Conservation (phyloP, 2,113 vertebrate species). For the Varanus komodoensis region DNA sequence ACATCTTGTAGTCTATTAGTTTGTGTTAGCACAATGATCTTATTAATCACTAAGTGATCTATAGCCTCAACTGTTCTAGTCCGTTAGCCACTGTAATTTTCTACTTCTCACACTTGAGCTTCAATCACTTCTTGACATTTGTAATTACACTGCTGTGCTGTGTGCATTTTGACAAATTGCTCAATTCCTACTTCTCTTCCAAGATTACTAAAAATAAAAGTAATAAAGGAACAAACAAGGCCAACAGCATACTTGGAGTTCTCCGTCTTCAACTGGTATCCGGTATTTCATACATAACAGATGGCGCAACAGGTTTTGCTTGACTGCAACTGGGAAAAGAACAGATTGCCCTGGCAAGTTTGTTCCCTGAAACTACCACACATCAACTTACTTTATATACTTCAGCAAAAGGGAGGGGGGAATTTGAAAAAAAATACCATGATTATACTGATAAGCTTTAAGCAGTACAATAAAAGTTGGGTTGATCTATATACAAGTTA, state of each 20-base stretch:
- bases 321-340: conserved; percentile 68
- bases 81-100: too few relatives aligned
- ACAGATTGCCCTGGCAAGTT: conserved; percentile 73
- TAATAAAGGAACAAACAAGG: conserved; percentile 8
- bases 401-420: conserved; percentile 42
- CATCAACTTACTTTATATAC: conserved; percentile 19
- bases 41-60: too few relatives aligned
- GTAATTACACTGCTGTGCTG: background rate
- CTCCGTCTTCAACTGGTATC: conserved; percentile 34
- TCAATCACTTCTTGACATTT: conserved; percentile 8
- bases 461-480: conserved; percentile 45
- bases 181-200: background rate
- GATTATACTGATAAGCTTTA: conserved; percentile 49
- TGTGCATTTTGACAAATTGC: background rate
- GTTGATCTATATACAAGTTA: conserved; percentile 22
- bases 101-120: background rate
- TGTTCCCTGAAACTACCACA: conserved; percentile 1
- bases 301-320: conserved; percentile 67
- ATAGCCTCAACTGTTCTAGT: too few relatives aligned
- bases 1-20: too few relatives aligned
- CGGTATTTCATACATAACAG: conserved; percentile 63
- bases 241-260: conserved; percentile 49
- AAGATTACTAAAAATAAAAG: background rate
- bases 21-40: too few relatives aligned
- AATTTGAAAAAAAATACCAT: conserved; percentile 23